Evolutionary conservation across 1,140 invertebrate species (phyloP).

Genomic region (Drosophila subobscura): DNA sequence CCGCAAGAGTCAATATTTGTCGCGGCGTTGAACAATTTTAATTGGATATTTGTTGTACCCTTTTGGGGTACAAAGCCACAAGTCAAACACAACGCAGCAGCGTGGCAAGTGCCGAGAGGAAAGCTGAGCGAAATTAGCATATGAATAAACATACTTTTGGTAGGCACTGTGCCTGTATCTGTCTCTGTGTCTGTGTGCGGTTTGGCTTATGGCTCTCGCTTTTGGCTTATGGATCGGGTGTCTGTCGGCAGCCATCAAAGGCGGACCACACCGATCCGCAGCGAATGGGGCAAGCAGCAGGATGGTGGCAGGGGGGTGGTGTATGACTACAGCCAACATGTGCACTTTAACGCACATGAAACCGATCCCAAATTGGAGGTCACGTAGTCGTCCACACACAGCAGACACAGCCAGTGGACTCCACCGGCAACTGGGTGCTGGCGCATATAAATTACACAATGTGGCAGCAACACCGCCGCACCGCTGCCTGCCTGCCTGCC

Average conservation of each 20-base stretch:
- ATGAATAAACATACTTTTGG: constrained; percentile 70
- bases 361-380: constrained; percentile 76
- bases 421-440: not conserved
- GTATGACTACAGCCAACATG: constrained; percentile 53
- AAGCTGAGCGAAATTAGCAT: constrained; percentile 74
- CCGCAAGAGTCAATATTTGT: constrained; percentile 59
- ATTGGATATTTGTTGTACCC: constrained; percentile 66
- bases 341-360: constrained; percentile 72
- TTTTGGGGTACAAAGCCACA: constrained; percentile 46
- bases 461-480: constrained; percentile 33
- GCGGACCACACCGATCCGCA: constrained; percentile 68
- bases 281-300: constrained; percentile 2
- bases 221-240: constrained; percentile 4
- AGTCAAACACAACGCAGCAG: constrained; percentile 35
- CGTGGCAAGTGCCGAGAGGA: constrained; percentile 47
- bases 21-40: constrained; percentile 66
- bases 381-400: constrained; percentile 69
- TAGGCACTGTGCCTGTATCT: constrained; percentile 25
- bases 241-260: constrained; percentile 64
- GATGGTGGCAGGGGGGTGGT: constrained; percentile 4
- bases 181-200: constrained; percentile 36
- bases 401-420: not conserved
- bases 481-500: too few species aligned
- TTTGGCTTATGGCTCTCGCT: constrained; percentile 22
- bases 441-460: constrained; percentile 80